Evolutionary conservation across 2,797 vertebrate species (phyloP).

Genomic region (Bradypodion pumilum): DNA sequence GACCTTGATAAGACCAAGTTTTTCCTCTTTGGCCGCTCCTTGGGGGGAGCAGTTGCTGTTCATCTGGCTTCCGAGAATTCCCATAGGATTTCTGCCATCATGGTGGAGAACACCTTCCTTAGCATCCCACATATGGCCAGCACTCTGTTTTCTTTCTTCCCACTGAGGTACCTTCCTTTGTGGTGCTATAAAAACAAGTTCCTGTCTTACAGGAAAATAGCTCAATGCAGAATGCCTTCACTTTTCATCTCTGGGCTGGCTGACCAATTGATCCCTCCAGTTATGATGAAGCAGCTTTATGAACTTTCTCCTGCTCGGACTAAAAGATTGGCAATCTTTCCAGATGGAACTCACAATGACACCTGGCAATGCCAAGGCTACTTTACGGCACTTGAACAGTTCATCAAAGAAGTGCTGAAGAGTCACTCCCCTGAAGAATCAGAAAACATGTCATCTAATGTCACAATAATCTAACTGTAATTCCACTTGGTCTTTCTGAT

Average conservation of each 20-base stretch:
- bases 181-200: constrained; percentile 99
- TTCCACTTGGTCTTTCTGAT: constrained; percentile 48
- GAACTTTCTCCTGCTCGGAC: constrained; percentile 96
- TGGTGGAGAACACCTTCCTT: constrained; percentile 98
- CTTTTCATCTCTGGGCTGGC: constrained; percentile 97
- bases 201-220: constrained; percentile 92
- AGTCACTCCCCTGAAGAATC: constrained; percentile 91
- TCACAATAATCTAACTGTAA: constrained; percentile 91
- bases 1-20: constrained; percentile 98
- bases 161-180: constrained; percentile 93
- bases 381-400: constrained; percentile 95
- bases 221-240: constrained; percentile 95
- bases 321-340: constrained; percentile 96
- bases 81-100: constrained; percentile 92
- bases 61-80: constrained; percentile 93
- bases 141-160: constrained; percentile 96
- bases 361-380: constrained; percentile 99
- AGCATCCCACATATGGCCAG: constrained; percentile 99
- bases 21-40: constrained; percentile 94
- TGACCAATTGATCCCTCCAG: constrained; percentile 96
- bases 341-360: constrained; percentile 98
- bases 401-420: constrained; percentile 94
- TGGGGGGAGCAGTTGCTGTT: constrained; percentile 95
- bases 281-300: constrained; percentile 99
- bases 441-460: constrained; percentile 86